phyloP scores from a whole-genome alignment of 2,113 vertebrate species.

The Rhynchopsitta pachyrhyncha region DNA sequence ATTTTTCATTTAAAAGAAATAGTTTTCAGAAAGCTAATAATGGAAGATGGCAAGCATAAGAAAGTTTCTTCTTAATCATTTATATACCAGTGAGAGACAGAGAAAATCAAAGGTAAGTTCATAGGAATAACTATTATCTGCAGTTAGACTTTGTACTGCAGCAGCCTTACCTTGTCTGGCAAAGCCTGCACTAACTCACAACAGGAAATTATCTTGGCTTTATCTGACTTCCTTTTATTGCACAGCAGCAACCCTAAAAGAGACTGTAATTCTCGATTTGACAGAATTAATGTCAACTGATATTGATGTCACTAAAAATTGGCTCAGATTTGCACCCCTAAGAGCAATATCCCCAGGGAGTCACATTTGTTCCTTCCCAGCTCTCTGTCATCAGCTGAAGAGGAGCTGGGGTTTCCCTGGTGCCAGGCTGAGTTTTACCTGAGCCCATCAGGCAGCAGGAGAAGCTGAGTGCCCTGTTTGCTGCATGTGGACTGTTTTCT shows the following conservation, averaged over 20 bases:
- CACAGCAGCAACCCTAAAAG: neutral
- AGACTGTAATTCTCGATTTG: neutral
- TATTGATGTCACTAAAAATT: neutral
- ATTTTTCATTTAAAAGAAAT: neutral
- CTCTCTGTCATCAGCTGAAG: neutral
- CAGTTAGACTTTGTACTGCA: neutral
- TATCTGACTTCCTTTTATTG: neutral
- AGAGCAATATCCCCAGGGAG: neutral
- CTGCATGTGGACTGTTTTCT: neutral
- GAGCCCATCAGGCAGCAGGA: neutral
- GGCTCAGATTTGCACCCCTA: neutral
- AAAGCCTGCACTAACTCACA: neutral
- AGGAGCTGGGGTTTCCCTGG: neutral
- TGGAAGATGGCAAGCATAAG: neutral
- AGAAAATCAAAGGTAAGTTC: neutral
- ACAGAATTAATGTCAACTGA: neutral
- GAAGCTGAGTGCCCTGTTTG: neutral
- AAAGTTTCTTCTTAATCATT: neutral
- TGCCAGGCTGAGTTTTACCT: neutral
- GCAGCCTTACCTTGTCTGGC: neutral
- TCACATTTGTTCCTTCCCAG: neutral
- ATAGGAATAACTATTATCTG: neutral
- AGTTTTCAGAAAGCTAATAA: neutral
- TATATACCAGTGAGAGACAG: neutral
- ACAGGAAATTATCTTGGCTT: neutral